Percentiles rank a stretch among this genome's conserved stretches.
These are phyloP conservation scores for Drosophila stalkeri DNA, from an alignment of 2,888 invertebrate species.

Conservation along the genomic window DNA sequence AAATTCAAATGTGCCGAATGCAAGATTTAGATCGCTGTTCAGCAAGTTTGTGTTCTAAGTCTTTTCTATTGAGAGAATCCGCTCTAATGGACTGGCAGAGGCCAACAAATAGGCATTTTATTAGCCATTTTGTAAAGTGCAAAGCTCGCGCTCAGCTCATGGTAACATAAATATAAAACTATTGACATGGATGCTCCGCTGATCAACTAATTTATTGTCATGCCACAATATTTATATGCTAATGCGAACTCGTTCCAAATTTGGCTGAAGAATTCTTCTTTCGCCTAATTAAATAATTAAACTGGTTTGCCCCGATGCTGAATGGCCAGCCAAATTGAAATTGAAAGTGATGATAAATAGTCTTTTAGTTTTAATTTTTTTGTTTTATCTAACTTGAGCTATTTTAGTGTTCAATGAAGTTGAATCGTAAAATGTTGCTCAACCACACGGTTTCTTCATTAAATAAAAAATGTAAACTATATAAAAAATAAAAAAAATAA, in stretches of 20 bases:
- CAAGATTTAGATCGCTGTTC: conserved; percentile 25
- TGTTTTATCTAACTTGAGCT: conserved; percentile 6
- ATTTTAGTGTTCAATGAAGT: conserved; percentile 14
- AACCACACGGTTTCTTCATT: conserved; percentile 29
- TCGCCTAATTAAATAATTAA: conserved; percentile 63
- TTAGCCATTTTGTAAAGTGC: conserved; percentile 38
- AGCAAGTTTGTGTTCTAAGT: conserved; percentile 64
- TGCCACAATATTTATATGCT: conserved; percentile 62
- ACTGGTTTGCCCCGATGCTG: conserved; percentile 61
- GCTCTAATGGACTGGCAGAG: conserved; percentile 19
- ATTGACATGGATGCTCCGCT: conserved; percentile 6
- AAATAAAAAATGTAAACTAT: neutral
- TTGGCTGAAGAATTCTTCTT: conserved; percentile 59
- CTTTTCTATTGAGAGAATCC: conserved; percentile 29
- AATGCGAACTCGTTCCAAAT: conserved; percentile 53
- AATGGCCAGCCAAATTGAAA: conserved; percentile 58
- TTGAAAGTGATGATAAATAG: conserved; percentile 64
- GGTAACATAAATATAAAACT: neutral
- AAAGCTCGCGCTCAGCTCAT: conserved; percentile 11
- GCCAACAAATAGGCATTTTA: conserved; percentile 60
- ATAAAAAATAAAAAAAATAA: neutral
- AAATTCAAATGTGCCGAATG: conserved; percentile 45
- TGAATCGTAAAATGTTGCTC: conserved; percentile 28
- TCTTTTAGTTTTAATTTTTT: conserved; percentile 35
- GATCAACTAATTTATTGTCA: conserved; percentile 54